Evolutionary conservation across 2,888 invertebrate species (phyloP).

Genomic region (Andrena camellia): DNA sequence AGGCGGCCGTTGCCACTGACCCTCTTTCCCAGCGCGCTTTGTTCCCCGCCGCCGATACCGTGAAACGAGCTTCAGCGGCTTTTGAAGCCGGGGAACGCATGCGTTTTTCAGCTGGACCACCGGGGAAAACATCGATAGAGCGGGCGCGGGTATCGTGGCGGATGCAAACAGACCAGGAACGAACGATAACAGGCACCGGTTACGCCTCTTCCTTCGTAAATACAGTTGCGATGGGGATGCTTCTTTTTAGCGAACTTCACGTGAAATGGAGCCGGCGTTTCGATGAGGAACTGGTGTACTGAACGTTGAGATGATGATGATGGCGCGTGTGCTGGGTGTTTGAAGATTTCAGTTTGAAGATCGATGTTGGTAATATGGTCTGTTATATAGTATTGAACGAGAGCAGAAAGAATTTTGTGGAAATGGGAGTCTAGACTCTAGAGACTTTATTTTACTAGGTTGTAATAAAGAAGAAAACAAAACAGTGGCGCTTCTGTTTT

Average conservation of each 20-base stretch:
- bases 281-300: neutral
- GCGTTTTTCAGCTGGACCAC: slow-evolving; percentile 25
- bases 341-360: too few species aligned
- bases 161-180: slow-evolving; percentile 32
- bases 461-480: too few species aligned
- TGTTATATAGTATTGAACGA: too few species aligned
- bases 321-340: too few species aligned
- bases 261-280: neutral
- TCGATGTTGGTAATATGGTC: too few species aligned
- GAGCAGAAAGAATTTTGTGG: too few species aligned
- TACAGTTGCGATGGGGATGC: neutral
- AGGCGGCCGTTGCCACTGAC: slow-evolving; percentile 30
- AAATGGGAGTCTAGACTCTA: too few species aligned
- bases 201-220: slow-evolving; percentile 23
- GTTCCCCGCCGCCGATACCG: slow-evolving; percentile 7
- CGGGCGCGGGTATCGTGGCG: slow-evolving; percentile 26
- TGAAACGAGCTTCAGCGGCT: slow-evolving; percentile 8
- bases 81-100: slow-evolving; percentile 35
- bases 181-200: slow-evolving; percentile 17
- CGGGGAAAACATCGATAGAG: slow-evolving; percentile 47
- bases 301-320: too few species aligned
- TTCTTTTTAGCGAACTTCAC: too few species aligned
- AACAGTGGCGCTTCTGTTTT: too few species aligned
- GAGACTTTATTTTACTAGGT: too few species aligned
- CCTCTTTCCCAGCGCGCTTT: slow-evolving; percentile 38